Conservation (phyloP, 2,113 vertebrate genomes). For the Oncorhynchus gorbuscha region DNA sequence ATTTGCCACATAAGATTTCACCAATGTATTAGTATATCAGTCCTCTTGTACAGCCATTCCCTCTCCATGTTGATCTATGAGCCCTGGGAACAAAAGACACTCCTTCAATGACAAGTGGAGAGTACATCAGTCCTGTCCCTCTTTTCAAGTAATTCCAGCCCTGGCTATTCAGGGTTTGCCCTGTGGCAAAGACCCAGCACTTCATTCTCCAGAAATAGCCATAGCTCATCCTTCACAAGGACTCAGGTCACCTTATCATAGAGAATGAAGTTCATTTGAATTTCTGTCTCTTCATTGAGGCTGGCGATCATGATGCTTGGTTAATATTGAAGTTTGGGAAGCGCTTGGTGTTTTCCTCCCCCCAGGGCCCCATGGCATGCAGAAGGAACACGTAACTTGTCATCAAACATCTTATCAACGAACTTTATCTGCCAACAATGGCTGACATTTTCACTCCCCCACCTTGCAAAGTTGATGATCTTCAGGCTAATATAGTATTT, state of each 20-base stretch:
- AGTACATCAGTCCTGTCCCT: conserved; percentile 69
- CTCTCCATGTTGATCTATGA: conserved; percentile 72
- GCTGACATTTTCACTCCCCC: conserved; percentile 49
- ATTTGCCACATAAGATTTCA: conserved; percentile 53
- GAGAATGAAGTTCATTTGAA: conserved; percentile 71
- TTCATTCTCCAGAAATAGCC: conserved; percentile 79
- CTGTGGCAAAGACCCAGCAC: conserved; percentile 74
- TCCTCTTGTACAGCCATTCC: conserved; percentile 54
- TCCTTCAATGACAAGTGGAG: conserved; percentile 78
- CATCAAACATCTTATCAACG: conserved; percentile 68
- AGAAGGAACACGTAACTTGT: conserved; percentile 62
- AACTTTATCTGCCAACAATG: conserved; percentile 51
- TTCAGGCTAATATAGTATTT: conserved; percentile 10
- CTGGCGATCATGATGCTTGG: conserved; percentile 61
- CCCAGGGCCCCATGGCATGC: conserved; percentile 41
- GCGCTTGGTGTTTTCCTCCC: conserved; percentile 53
- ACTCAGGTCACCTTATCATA: conserved; percentile 75
- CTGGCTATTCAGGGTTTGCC: conserved; percentile 80
- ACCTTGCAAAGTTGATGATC: conserved; percentile 31
- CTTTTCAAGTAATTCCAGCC: conserved; percentile 78
- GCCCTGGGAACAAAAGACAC: conserved; percentile 68
- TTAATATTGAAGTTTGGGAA: conserved; percentile 76
- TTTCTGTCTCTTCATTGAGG: conserved; percentile 70
- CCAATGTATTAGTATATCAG: conserved; percentile 57
- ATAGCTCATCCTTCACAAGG: conserved; percentile 79